These are phyloP conservation scores for Ceratothoa steindachneri DNA, from an alignment of 2,888 invertebrate genomes.

Conservation along the genomic window DNA sequence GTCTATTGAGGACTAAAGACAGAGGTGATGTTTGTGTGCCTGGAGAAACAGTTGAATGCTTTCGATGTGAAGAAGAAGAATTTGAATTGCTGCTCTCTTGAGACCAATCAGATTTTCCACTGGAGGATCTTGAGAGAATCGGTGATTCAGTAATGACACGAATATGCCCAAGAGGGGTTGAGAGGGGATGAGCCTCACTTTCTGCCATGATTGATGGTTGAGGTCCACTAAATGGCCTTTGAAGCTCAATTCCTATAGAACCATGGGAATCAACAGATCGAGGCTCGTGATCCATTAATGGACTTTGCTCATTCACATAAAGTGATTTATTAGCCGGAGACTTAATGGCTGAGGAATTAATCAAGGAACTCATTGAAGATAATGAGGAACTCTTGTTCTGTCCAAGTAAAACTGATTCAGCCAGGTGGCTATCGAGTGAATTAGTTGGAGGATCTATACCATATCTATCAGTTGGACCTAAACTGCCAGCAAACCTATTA, in stretches of 20 bases:
- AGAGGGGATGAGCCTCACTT: conserved; percentile 14
- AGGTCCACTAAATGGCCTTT: conserved; percentile 23
- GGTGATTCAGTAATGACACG: conserved; percentile 31
- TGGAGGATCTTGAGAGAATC: conserved; percentile 15
- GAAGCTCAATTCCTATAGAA: conserved; percentile 36
- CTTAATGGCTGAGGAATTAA: background rate
- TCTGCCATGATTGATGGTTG: conserved; percentile 17
- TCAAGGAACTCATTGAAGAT: background rate
- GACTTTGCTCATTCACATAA: conserved; percentile 18
- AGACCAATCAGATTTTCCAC: conserved; percentile 29
- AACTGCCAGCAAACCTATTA: too few relatives aligned
- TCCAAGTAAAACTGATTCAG: background rate
- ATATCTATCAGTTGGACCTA: background rate
- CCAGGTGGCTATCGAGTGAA: background rate
- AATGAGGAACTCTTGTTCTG: background rate
- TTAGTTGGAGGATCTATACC: background rate
- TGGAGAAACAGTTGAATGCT: conserved; percentile 22
- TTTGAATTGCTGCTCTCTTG: conserved; percentile 17
- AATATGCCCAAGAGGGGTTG: conserved; percentile 33
- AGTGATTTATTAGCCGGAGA: background rate
- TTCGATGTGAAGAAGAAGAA: conserved; percentile 6
- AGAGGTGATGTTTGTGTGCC: conserved; percentile 38
- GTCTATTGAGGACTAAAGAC: conserved; percentile 34
- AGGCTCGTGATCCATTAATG: conserved; percentile 31
- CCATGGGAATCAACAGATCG: conserved; percentile 36